Percentiles rank a stretch among this genome's conserved stretches.
phyloP scores from a whole-genome alignment of 2,113 vertebrate genomes.

The Etheostoma spectabile region DNA sequence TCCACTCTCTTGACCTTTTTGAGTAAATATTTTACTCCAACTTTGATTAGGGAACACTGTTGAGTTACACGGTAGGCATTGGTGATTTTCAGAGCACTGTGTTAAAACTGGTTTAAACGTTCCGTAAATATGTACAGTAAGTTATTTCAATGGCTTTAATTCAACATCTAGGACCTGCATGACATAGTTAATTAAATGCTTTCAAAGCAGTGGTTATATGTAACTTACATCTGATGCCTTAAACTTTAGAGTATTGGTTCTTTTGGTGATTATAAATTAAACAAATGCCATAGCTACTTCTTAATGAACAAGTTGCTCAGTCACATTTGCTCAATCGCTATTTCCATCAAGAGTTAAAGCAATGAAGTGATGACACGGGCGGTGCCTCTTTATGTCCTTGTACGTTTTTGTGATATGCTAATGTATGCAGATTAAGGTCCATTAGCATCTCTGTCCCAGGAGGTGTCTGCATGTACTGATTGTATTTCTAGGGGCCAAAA shows the following conservation, averaged over 20 bases:
- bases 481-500: slow-evolving; percentile 66
- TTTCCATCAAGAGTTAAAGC: slow-evolving; percentile 39
- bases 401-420: slow-evolving; percentile 71
- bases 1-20: background rate
- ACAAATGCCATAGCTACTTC: background rate
- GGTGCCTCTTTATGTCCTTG: slow-evolving; percentile 70
- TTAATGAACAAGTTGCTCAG: background rate
- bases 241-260: background rate
- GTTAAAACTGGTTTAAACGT: background rate
- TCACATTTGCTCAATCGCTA: slow-evolving; percentile 28
- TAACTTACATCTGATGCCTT: background rate
- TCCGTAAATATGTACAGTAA: too few relatives aligned
- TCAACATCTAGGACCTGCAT: too few relatives aligned
- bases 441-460: slow-evolving; percentile 72
- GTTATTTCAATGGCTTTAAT: background rate
- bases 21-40: background rate
- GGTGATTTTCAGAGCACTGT: background rate
- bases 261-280: background rate
- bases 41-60: background rate
- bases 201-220: background rate
- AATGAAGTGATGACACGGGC: slow-evolving; percentile 36
- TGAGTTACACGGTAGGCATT: background rate
- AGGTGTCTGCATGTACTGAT: slow-evolving; percentile 68
- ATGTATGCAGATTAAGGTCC: slow-evolving; percentile 71
- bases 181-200: background rate